Conservation (phyloP, 2,888 invertebrate species). For the Drosophila mulleri region DNA sequence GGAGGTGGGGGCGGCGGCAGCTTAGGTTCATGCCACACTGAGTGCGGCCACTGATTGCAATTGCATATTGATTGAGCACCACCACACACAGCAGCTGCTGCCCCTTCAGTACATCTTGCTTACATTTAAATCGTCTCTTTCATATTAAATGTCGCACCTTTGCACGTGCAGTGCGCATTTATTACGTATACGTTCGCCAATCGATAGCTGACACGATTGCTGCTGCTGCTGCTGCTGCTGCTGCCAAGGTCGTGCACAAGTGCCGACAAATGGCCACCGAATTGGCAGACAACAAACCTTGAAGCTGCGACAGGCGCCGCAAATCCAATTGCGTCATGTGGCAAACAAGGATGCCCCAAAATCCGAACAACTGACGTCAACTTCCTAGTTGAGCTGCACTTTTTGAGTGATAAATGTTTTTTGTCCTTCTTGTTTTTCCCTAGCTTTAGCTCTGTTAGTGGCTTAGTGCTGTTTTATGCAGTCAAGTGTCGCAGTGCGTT, state of each 20-base stretch:
- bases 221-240: slow-evolving; percentile 1
- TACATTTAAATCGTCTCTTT: background rate
- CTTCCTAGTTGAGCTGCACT: background rate
- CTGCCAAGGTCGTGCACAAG: slow-evolving; percentile 37
- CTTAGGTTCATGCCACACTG: slow-evolving; percentile 8
- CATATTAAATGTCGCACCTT: slow-evolving; percentile 12
- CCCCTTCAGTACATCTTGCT: background rate
- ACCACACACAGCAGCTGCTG: background rate
- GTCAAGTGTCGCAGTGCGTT: background rate
- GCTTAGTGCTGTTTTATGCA: background rate
- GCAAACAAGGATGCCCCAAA: slow-evolving; percentile 18
- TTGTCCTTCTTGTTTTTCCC: background rate
- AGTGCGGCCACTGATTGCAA: slow-evolving; percentile 8
- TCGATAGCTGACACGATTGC: slow-evolving; percentile 62
- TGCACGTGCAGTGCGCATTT: slow-evolving; percentile 17
- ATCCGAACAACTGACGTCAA: slow-evolving; percentile 30
- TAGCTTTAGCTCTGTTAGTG: background rate
- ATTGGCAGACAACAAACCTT: slow-evolving; percentile 52
- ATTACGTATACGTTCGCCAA: slow-evolving; percentile 61
- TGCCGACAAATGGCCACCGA: slow-evolving; percentile 61
- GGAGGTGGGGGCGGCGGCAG: background rate
- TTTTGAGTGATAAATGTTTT: slow-evolving; percentile 3
- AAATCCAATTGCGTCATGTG: slow-evolving; percentile 45
- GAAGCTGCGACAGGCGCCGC: slow-evolving; percentile 39
- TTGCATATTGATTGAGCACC: slow-evolving; percentile 27